Evolutionary conservation across 2,797 vertebrate species (phyloP), one percentile per base, ranked within the genome.

Genomic region (Leucoraja ocellata): DNA sequence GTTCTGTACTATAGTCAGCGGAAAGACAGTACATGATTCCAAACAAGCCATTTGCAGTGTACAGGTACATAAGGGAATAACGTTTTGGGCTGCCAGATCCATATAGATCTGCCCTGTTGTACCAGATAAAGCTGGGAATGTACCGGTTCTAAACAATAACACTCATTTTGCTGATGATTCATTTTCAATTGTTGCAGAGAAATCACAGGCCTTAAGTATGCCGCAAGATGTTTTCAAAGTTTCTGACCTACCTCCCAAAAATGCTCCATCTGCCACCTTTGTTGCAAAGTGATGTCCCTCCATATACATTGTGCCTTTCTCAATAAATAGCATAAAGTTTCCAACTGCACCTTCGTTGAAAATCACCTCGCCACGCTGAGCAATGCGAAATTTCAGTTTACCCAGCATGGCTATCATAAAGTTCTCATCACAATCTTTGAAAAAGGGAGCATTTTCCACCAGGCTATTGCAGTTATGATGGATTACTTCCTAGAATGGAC

Each of bases 191-290:
- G 13, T 68, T 90, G 65, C 84, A 90, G 16, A 90, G 4, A 39
- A 9, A 65, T 73, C 65, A 91, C 39, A 74, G 7, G 8, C 25
- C 25, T 73, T 23, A 2, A 74, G 3, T 73, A 74, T 73, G 25
- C n/a, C 11, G n/a, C 32, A 68, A 86, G 25, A 25, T 86, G 10
- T 86, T n/a, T 86, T 63, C 61, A 28, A 91, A 91, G n/a, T 36
- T 76, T 77, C 28, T 63, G 21, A 63, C 71, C 78, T 93, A 93
- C 93, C 93, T 91, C 93, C 93, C 94, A 94, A 95, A 84, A 94
- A 93, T 91, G 77, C 94, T 76, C 93, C 93, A 63, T 94, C 94
- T 93, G 84, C 91, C 71, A 90, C 93, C 77, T 93, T 93, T 11
- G 79, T 76, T 61, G 54, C 76, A 58, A 93, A 93, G 46, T 32